A percentile compares a stretch with the other conserved stretches of the same genome.
These are phyloP conservation scores for Ispidina picta DNA, from an alignment of 2,797 vertebrate genomes.

Conservation along the genomic window DNA sequence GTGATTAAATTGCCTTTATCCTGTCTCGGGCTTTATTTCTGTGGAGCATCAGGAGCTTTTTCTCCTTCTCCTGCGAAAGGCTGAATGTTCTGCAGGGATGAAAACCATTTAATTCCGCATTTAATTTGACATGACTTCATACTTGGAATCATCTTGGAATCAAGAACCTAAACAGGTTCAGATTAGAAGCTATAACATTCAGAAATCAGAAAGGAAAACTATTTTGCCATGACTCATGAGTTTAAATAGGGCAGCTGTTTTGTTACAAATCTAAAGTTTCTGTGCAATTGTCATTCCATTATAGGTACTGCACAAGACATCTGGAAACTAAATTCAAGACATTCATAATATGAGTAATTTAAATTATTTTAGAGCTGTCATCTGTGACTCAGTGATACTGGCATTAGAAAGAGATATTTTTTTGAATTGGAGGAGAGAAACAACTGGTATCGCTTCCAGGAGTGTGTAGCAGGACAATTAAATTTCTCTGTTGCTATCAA, in stretches of 20 bases:
- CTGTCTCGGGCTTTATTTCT: conserved; percentile 24
- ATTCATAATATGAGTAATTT: neutral
- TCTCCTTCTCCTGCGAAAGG: neutral
- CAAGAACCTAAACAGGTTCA: neutral
- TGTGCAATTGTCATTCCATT: neutral
- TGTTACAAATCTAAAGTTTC: neutral
- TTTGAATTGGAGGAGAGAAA: neutral
- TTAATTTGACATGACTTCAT: neutral
- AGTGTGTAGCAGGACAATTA: neutral
- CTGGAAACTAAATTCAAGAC: neutral
- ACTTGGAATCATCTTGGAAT: neutral
- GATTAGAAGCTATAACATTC: neutral
- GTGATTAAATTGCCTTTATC: conserved; percentile 27
- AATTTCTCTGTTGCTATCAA: neutral
- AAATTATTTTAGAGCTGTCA: neutral
- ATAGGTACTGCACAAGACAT: neutral
- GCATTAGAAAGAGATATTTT: neutral
- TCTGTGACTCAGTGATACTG: neutral
- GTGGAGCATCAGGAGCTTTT: neutral
- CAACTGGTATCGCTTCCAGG: neutral
- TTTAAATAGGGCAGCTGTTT: neutral
- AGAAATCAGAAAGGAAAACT: neutral
- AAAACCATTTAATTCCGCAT: neutral
- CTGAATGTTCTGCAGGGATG: neutral
- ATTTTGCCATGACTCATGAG: fast-evolving